Evolutionary conservation across 2,797 vertebrate species (phyloP), one percentile per base, ranked within the genome.

Genomic region (Cyprinella venusta): DNA sequence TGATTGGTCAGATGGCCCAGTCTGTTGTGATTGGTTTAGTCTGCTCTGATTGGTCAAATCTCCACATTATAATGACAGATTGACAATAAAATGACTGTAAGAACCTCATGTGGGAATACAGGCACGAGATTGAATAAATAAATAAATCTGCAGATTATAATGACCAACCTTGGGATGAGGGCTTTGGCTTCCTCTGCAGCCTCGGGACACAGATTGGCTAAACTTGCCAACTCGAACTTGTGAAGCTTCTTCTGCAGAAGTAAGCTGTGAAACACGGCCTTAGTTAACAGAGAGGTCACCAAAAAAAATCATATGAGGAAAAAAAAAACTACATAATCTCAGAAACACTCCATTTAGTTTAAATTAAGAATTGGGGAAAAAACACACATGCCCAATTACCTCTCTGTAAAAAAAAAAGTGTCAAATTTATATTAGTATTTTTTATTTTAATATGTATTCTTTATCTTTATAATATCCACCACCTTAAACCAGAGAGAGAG

Each of bases 171-270:
- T 80, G 97, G 98, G 82, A 98, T 98, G 83, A 99, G 94, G 15
- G 98, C 97, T 90, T 99, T 99, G 8, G 96, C 97, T 82, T 99
- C 98, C 54, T 99, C 98, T 0, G 97, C 97, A 13, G 97, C 97
- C 89, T 99, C 98, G 0, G 98, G 98, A 91, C 98, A 99, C 85
- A 99, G 89, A 81, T 99, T 99, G 12, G 98, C 98, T 87, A 99
- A 92, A 95, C 98, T 99, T 0, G 98, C 97, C 90, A 99, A 76
- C 86, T 99, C 97, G 82, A 99, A 98, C 84, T 98, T 98, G 90
- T 99, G 97, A 56, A 99, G 95, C 88, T 99, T 99, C 89, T 99
- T 99, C 94, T 99, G 98, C 67, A 99, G 92, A 48, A 99, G 94
- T 84, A 99, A 95, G 88, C 98, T 99, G 91, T 42, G 67, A 52